Percentiles rank a stretch among this genome's conserved stretches.
Conservation (phyloP, 2,113 vertebrate species). For the Solea senegalensis region DNA sequence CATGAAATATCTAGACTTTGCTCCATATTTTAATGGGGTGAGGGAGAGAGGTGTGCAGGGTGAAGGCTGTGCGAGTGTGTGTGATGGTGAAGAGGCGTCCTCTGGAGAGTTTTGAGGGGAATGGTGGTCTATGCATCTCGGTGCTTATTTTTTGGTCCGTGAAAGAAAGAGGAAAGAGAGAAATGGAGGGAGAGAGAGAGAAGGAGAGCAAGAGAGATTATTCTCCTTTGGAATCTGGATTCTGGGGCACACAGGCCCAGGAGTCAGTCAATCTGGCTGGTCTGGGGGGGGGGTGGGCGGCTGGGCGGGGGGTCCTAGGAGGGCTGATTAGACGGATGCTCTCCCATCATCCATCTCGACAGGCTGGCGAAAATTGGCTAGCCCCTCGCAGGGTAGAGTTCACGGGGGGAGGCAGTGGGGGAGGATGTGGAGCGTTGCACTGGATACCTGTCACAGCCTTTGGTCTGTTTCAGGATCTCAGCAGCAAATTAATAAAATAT, state of each 20-base stretch:
- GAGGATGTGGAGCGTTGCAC: slow-evolving; percentile 61
- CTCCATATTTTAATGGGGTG: slow-evolving; percentile 76
- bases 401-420: slow-evolving; percentile 87
- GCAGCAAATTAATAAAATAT: slow-evolving; percentile 86
- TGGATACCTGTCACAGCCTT: slow-evolving; percentile 97
- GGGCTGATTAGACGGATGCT: slow-evolving; percentile 99
- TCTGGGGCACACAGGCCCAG: slow-evolving; percentile 80
- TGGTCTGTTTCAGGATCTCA: slow-evolving; percentile 82
- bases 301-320: slow-evolving; percentile 89
- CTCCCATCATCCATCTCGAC: slow-evolving; percentile 98
- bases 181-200: slow-evolving; percentile 23
- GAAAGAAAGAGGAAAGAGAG: slow-evolving; percentile 56
- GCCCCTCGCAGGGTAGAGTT: slow-evolving; percentile 96
- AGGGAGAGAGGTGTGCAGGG: slow-evolving; percentile 49
- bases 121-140: slow-evolving; percentile 66
- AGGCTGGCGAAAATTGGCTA: slow-evolving; percentile 98
- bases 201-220: slow-evolving; percentile 65
- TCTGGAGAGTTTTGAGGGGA: slow-evolving; percentile 62
- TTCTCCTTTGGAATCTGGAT: slow-evolving; percentile 79
- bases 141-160: slow-evolving; percentile 55
- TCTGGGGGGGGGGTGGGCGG: slow-evolving; percentile 82
- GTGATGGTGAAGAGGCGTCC: slow-evolving; percentile 53
- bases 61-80: slow-evolving; percentile 43
- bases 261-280: slow-evolving; percentile 82
- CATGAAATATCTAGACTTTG: slow-evolving; percentile 75